These are phyloP conservation scores for Synchiropus splendidus DNA, from an alignment of 2,113 vertebrate genomes.

Conservation along the genomic window DNA sequence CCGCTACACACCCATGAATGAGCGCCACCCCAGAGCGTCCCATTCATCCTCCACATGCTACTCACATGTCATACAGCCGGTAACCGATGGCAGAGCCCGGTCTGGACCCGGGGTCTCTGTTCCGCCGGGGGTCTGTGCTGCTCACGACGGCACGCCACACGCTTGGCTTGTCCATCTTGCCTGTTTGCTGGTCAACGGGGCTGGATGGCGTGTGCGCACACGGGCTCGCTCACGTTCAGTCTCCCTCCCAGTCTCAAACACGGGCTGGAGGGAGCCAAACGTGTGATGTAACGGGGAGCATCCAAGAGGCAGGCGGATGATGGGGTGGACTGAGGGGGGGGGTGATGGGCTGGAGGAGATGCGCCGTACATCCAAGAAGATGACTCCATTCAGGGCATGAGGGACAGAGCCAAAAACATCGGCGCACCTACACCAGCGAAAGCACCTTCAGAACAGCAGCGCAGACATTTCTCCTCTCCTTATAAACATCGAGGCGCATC, in stretches of 20 bases:
- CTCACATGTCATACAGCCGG: conserved; percentile 70
- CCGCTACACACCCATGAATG: conserved; percentile 34
- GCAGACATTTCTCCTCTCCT: conserved; percentile 12
- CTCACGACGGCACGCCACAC: conserved; percentile 65
- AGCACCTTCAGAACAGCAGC: conserved; percentile 11
- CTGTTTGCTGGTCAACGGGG: conserved; percentile 43
- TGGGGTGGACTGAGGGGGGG: conserved; percentile 28
- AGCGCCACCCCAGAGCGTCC: conserved; percentile 8
- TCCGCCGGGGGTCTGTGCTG: conserved; percentile 53
- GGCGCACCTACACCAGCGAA: no score
- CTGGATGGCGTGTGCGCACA: conserved; percentile 38
- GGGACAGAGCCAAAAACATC: no score
- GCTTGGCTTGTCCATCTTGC: conserved; percentile 66
- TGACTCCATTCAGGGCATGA: no score
- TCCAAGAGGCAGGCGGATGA: conserved; percentile 42
- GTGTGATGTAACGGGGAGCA: conserved; percentile 64
- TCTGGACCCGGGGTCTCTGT: conserved; percentile 45
- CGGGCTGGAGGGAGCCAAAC: conserved; percentile 39
- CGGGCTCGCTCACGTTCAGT: conserved; percentile 34
- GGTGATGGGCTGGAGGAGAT: conserved; percentile 3
- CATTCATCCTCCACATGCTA: conserved; percentile 25
- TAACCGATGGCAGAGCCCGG: conserved; percentile 63
- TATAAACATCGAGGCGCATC: conserved; percentile 24
- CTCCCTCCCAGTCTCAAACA: conserved; percentile 56
- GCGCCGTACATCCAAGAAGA: no score